Conservation (phyloP, 2,888 invertebrate genomes). For the Meta bourneti region DNA sequence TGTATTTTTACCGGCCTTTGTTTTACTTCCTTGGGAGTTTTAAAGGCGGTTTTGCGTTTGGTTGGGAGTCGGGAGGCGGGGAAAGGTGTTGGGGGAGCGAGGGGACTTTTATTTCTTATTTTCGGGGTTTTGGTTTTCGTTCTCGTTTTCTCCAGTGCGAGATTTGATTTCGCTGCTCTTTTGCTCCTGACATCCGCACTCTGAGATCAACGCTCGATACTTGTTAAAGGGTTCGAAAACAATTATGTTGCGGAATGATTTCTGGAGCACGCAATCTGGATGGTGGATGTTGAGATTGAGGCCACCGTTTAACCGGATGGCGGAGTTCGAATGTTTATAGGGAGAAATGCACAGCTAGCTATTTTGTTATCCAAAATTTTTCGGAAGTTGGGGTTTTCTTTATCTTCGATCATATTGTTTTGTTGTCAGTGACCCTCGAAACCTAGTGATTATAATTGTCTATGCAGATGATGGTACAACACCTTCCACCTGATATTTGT, state of each 20-base stretch:
- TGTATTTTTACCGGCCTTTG: slow-evolving; percentile 19
- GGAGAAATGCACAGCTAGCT: not conserved
- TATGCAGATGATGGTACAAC: too few relatives aligned
- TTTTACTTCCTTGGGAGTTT: slow-evolving; percentile 32
- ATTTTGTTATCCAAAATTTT: not conserved
- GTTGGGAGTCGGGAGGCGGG: slow-evolving; percentile 33
- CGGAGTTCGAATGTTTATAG: not conserved
- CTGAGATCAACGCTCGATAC: slow-evolving; percentile 10
- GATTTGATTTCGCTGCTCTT: slow-evolving; percentile 52
- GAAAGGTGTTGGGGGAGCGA: slow-evolving; percentile 13
- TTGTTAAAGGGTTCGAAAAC: slow-evolving; percentile 30
- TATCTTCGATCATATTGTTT: not conserved
- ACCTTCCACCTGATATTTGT: too few relatives aligned
- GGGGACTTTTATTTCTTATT: slow-evolving; percentile 41
- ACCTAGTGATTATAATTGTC: too few relatives aligned
- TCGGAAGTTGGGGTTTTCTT: not conserved
- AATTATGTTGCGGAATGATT: slow-evolving; percentile 25
- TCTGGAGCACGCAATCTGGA: not conserved
- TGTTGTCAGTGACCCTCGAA: too few relatives aligned
- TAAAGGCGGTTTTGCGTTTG: slow-evolving; percentile 48
- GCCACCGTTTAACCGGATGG: not conserved
- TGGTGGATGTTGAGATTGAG: not conserved
- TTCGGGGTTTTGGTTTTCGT: slow-evolving; percentile 40
- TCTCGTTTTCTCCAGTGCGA: slow-evolving; percentile 40
- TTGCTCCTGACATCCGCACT: slow-evolving; percentile 18